A percentile compares a stretch with the other conserved stretches of the same genome.
Conservation (phyloP, 2,797 vertebrate genomes). For the Cygnus olor region DNA sequence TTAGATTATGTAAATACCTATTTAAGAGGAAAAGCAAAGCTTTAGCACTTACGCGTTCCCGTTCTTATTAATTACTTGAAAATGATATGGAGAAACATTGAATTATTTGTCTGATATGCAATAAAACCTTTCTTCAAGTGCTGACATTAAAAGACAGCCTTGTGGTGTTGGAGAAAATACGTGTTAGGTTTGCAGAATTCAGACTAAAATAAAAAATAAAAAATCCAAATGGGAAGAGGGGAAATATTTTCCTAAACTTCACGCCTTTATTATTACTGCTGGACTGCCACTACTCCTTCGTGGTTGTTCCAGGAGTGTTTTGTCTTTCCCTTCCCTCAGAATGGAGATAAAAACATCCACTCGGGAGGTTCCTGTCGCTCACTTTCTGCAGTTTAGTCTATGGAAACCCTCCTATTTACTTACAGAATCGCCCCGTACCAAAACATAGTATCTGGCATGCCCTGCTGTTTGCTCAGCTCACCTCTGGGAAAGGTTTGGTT, state of each 20-base stretch:
- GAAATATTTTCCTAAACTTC: not conserved
- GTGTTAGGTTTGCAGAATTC: not conserved
- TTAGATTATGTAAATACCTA: not conserved
- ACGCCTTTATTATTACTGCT: not conserved
- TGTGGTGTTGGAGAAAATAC: not conserved
- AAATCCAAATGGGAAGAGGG: not conserved
- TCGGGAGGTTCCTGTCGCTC: not conserved
- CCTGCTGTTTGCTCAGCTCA: conserved; percentile 52
- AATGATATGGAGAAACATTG: not conserved
- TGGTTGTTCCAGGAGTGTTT: not conserved
- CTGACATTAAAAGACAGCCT: not conserved
- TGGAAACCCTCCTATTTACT: conserved; percentile 51
- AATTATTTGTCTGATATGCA: not conserved
- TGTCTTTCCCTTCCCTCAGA: conserved; percentile 9
- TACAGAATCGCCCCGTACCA: conserved; percentile 8
- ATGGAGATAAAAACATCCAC: not conserved
- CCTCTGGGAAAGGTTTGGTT: conserved; percentile 63
- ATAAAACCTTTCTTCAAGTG: not conserved
- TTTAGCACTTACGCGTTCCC: not conserved
- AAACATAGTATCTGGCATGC: conserved; percentile 45
- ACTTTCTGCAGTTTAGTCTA: conserved; percentile 44
- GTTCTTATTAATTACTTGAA: not conserved
- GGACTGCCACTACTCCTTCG: not conserved
- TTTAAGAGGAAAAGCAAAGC: not conserved
- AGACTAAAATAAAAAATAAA: not conserved